These are phyloP conservation scores for Pycnomerus fuliginosus DNA, from an alignment of 2,888 invertebrate species.

Conservation along the genomic window DNA sequence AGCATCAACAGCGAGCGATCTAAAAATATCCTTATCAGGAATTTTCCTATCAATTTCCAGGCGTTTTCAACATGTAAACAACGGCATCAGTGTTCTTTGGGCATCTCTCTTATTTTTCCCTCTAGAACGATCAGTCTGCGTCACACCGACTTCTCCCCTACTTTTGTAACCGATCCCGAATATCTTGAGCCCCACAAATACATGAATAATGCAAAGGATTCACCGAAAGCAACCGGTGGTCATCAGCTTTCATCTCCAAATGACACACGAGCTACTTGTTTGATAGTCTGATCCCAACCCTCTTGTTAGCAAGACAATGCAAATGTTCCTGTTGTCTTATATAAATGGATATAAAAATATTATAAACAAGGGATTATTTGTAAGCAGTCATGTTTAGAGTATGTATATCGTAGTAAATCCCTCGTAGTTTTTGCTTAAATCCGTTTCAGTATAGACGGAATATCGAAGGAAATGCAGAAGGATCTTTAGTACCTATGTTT, in stretches of 20 bases:
- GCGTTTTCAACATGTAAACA: slow-evolving; percentile 27
- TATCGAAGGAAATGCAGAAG: too few relatives aligned
- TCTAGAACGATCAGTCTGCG: slow-evolving; percentile 20
- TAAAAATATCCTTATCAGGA: slow-evolving; percentile 24
- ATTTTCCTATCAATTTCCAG: slow-evolving; percentile 26
- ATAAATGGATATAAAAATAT: too few relatives aligned
- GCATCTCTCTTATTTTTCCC: slow-evolving; percentile 20
- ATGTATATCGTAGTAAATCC: too few relatives aligned
- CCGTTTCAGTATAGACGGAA: too few relatives aligned
- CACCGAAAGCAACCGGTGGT: slow-evolving; percentile 18
- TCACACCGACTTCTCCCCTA: slow-evolving; percentile 13
- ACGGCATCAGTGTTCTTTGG: too few relatives aligned
- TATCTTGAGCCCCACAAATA: slow-evolving; percentile 7
- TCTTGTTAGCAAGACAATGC: too few relatives aligned
- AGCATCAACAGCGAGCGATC: slow-evolving; percentile 21
- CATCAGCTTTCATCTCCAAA: slow-evolving; percentile 4
- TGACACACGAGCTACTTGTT: slow-evolving; percentile 6
- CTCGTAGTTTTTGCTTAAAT: too few relatives aligned
- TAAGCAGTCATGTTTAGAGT: too few relatives aligned
- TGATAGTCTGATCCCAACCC: too few relatives aligned
- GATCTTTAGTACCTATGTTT: too few relatives aligned
- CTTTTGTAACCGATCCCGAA: slow-evolving; percentile 9
- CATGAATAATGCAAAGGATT: slow-evolving; percentile 15
- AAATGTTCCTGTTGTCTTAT: too few relatives aligned
- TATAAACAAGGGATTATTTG: too few relatives aligned